Evolutionary conservation across 2,113 vertebrate genomes (phyloP).

Genomic region (Anthoscopus minutus): DNA sequence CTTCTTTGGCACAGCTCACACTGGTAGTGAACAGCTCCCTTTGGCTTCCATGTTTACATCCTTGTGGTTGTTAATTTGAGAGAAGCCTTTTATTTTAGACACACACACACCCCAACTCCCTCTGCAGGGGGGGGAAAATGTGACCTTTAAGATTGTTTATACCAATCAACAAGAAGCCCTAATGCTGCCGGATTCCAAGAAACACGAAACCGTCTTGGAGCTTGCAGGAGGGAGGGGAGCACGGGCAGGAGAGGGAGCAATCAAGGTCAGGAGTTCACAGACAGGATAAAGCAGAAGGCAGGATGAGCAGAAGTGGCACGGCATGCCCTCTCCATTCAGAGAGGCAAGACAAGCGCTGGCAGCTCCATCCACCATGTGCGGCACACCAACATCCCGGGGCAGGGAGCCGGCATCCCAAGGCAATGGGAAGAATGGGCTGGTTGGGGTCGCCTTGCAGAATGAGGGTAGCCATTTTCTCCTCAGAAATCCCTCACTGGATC

Average conservation of each 20-base stretch:
- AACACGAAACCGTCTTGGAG: constrained; percentile 49
- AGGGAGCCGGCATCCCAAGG: background rate
- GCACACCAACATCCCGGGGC: rapidly evolving
- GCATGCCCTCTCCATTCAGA: background rate
- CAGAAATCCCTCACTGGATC: background rate
- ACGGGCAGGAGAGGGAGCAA: background rate
- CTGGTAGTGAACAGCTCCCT: constrained; percentile 39
- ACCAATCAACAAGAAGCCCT: constrained; percentile 63
- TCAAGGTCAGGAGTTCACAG: constrained; percentile 65
- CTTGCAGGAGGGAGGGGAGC: constrained; percentile 32
- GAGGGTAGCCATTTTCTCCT: background rate
- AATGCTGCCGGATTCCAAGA: constrained; percentile 56
- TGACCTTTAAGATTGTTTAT: constrained; percentile 70
- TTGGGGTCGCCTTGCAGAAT: background rate
- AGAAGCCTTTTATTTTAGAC: constrained; percentile 62
- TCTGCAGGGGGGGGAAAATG: constrained; percentile 50
- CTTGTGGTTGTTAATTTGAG: constrained; percentile 64
- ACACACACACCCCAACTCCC: background rate
- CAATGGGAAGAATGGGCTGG: background rate
- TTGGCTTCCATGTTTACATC: constrained; percentile 64
- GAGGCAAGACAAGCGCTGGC: background rate
- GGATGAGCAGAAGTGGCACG: background rate
- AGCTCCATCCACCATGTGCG: background rate
- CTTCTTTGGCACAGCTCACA: background rate
- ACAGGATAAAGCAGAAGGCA: constrained; percentile 45